A percentile compares a stretch with the other conserved stretches of the same genome.
These are phyloP conservation scores for Lottia scabra DNA, from an alignment of 2,888 invertebrate species.

Conservation along the genomic window DNA sequence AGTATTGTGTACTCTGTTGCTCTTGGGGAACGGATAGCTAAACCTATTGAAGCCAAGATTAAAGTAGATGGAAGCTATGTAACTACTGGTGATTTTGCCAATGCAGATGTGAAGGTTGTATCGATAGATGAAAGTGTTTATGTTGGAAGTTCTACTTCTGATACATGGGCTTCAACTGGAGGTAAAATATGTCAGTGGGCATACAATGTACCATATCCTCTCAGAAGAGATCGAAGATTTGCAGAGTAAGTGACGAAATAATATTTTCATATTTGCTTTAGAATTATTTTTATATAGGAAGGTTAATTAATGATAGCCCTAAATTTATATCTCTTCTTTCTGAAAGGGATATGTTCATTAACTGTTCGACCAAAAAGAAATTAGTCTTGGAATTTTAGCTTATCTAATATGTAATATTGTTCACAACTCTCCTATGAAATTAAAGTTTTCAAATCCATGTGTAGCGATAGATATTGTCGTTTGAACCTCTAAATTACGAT, in stretches of 20 bases:
- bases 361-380: too few relatives aligned
- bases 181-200: conserved; percentile 21
- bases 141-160: background rate
- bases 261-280: too few relatives aligned
- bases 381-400: too few relatives aligned
- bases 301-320: too few relatives aligned
- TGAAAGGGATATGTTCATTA: too few relatives aligned
- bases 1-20: conserved; percentile 21
- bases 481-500: too few relatives aligned
- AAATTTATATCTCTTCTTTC: too few relatives aligned
- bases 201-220: conserved; percentile 10
- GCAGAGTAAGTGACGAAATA: conserved; percentile 5
- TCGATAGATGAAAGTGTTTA: conserved; percentile 10
- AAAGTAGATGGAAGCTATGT: background rate
- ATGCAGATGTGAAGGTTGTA: background rate
- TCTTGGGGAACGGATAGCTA: conserved; percentile 16
- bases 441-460: too few relatives aligned
- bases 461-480: too few relatives aligned
- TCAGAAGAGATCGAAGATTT: conserved; percentile 10
- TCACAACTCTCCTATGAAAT: too few relatives aligned
- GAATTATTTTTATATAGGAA: too few relatives aligned
- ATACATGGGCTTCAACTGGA: conserved; percentile 14
- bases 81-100: background rate
- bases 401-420: too few relatives aligned
- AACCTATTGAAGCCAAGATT: conserved; percentile 11